phyloP scores from a whole-genome alignment of 2,888 invertebrate species.

The Alsophila aescularia region DNA sequence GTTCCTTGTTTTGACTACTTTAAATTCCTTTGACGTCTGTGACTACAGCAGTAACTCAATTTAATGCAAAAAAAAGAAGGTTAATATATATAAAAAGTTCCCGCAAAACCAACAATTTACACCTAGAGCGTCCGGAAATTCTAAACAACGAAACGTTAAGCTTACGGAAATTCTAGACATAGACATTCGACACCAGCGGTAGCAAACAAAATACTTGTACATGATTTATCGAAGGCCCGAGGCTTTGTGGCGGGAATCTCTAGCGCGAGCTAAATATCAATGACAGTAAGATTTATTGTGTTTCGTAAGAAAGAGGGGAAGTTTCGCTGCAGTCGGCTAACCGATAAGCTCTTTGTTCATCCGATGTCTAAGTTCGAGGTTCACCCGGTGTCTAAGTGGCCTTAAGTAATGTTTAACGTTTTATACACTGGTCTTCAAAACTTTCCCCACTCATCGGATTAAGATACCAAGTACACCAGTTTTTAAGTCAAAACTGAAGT shows the following conservation, averaged over 20 bases:
- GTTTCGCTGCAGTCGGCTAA: conserved; percentile 72
- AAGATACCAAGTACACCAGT: too few relatives aligned
- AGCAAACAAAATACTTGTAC: conserved; percentile 67
- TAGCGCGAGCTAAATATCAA: conserved; percentile 76
- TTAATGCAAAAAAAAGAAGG: too few relatives aligned
- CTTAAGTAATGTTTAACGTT: conserved; percentile 60
- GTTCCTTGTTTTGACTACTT: too few relatives aligned
- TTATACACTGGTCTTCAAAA: conserved; percentile 6
- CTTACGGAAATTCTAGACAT: conserved; percentile 10
- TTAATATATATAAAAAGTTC: too few relatives aligned
- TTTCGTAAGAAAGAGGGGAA: conserved; percentile 67
- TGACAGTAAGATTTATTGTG: conserved; percentile 81
- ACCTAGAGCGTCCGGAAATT: conserved; percentile 30
- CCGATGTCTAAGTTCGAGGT: conserved; percentile 59
- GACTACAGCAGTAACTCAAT: too few relatives aligned
- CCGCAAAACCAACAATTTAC: conserved; percentile 38
- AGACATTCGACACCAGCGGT: conserved; percentile 44
- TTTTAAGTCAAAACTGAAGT: too few relatives aligned
- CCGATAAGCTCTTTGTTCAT: conserved; percentile 71
- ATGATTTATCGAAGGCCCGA: conserved; percentile 71
- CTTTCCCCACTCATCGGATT: too few relatives aligned
- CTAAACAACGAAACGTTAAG: conserved; percentile 9
- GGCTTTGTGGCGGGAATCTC: conserved; percentile 57
- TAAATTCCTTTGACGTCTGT: too few relatives aligned
- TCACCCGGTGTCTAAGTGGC: conserved; percentile 61